Evolutionary conservation across 2,888 invertebrate genomes (phyloP).

Genomic region (Dolichopus griseipennis): DNA sequence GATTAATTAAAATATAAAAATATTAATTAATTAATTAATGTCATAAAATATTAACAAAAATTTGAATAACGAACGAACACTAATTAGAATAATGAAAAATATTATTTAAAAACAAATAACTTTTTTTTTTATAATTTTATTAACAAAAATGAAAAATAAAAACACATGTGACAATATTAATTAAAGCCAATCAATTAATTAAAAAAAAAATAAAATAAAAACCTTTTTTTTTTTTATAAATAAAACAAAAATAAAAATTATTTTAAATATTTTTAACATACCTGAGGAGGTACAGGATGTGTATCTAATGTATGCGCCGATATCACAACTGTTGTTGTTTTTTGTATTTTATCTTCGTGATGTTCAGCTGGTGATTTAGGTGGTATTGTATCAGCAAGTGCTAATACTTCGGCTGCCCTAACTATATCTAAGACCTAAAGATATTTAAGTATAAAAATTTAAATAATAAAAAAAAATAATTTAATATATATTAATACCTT

Average conservation of each 20-base stretch:
- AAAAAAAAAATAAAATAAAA: neutral
- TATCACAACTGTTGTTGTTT: constrained; percentile 90
- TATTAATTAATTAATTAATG: constrained; percentile 10
- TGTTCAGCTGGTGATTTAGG: constrained; percentile 69
- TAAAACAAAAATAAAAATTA: neutral
- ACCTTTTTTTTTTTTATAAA: neutral
- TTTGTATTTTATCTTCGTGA: constrained; percentile 54
- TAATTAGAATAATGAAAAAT: too few species aligned
- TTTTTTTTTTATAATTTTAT: constrained; percentile 9
- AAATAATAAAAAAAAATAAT: too few species aligned
- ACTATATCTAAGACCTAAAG: constrained; percentile 77
- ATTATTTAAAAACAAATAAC: too few species aligned
- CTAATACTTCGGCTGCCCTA: constrained; percentile 76
- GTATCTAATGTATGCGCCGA: constrained; percentile 80
- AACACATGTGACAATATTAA: constrained; percentile 18
- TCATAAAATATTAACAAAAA: too few species aligned
- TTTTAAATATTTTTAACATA: constrained; percentile 39
- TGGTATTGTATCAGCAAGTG: constrained; percentile 46
- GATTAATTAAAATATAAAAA: neutral
- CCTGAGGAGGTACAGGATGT: constrained; percentile 40
- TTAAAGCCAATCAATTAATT: constrained; percentile 7
- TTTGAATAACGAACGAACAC: too few species aligned
- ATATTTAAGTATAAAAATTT: neutral
- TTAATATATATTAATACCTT: constrained; percentile 44
- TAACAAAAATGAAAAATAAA: constrained; percentile 14